Conservation (phyloP, 1,140 invertebrate species). For the Papilio aristodemus region DNA sequence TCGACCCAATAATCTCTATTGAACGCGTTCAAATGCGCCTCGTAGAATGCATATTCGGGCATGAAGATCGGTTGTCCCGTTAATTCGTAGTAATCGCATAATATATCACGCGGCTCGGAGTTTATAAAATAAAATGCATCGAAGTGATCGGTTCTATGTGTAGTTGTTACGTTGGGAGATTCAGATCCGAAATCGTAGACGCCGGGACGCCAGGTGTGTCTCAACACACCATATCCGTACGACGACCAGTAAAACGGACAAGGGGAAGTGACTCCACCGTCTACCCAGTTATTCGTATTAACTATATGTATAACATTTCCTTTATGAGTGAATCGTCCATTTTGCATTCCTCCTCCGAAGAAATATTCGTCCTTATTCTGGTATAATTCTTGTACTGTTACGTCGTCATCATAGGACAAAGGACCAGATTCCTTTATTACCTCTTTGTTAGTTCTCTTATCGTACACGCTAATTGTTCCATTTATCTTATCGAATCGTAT, state of each 20-base stretch:
- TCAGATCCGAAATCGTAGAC: constrained; percentile 63
- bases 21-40: constrained; percentile 71
- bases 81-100: constrained; percentile 69
- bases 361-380: constrained; percentile 63
- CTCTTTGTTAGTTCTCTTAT: constrained; percentile 55
- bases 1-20: constrained; percentile 74
- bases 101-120: constrained; percentile 54
- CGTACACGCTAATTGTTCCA: constrained; percentile 55
- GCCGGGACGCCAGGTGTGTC: constrained; percentile 69
- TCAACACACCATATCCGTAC: constrained; percentile 64
- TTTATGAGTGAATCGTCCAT: constrained; percentile 70
- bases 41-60: constrained; percentile 69
- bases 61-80: constrained; percentile 66
- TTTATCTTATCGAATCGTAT: constrained; percentile 62
- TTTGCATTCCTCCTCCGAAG: constrained; percentile 74
- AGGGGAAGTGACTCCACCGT: constrained; percentile 68
- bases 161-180: constrained; percentile 47
- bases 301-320: constrained; percentile 62
- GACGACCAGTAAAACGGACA: constrained; percentile 73
- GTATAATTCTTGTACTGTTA: constrained; percentile 50
- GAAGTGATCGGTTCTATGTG: constrained; percentile 52
- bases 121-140: constrained; percentile 69
- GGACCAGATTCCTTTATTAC: constrained; percentile 54
- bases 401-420: constrained; percentile 48
- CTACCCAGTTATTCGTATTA: constrained; percentile 65